phyloP scores from a whole-genome alignment of 2,113 vertebrate genomes.

The Dolichallabes microphthalmus region DNA sequence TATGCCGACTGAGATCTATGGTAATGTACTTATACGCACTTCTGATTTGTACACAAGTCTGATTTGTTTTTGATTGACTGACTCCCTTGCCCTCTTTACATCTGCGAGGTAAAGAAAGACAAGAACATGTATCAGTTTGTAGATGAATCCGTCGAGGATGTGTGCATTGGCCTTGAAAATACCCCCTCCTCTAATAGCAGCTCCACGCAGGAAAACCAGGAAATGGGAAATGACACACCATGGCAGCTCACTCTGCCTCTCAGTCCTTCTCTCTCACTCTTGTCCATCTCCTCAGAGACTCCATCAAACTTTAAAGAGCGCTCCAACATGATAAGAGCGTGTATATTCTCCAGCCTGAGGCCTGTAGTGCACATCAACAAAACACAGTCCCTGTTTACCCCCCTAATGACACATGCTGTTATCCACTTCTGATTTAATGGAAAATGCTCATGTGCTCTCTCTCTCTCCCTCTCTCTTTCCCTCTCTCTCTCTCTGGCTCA shows the following conservation, averaged over 20 bases:
- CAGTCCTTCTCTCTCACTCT: background rate
- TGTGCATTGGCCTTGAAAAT: background rate
- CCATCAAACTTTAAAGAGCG: conserved; percentile 36
- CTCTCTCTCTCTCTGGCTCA: conserved; percentile 35
- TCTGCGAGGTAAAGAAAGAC: conserved; percentile 1
- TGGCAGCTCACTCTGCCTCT: background rate
- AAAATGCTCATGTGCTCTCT: conserved; percentile 30
- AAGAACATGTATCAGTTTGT: conserved; percentile 11
- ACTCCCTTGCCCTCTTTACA: too few relatives aligned
- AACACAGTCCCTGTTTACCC: conserved; percentile 45
- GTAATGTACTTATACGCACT: too few relatives aligned
- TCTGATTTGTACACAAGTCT: too few relatives aligned
- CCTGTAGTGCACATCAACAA: conserved; percentile 51
- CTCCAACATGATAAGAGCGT: conserved; percentile 35
- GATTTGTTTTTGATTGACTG: too few relatives aligned
- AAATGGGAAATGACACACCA: background rate
- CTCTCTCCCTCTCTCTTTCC: conserved; percentile 42
- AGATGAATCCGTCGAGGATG: conserved; percentile 22
- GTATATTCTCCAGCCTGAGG: conserved; percentile 55
- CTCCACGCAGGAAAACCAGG: background rate
- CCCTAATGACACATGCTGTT: conserved; percentile 52
- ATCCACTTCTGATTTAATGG: conserved; percentile 53
- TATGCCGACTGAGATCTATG: too few relatives aligned
- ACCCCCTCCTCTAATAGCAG: background rate
- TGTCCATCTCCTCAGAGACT: conserved; percentile 40